These are phyloP conservation scores for Poecilia latipinna DNA, from an alignment of 2,113 vertebrate species.

Conservation along the genomic window DNA sequence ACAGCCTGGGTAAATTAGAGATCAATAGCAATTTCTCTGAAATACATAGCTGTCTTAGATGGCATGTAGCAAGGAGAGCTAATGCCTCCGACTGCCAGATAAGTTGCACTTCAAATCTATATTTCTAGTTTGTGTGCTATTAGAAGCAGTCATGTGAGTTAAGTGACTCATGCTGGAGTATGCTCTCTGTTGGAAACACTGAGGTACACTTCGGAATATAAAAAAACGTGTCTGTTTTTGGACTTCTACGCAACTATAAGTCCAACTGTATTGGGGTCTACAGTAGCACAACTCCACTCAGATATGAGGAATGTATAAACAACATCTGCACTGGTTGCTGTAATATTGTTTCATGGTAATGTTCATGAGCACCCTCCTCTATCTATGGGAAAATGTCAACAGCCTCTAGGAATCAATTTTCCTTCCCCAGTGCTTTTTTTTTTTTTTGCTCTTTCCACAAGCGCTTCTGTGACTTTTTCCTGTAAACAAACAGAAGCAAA, in stretches of 20 bases:
- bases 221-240: neutral
- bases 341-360: constrained; percentile 35
- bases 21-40: constrained; percentile 67
- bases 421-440: no score
- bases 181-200: neutral
- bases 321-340: constrained; percentile 34
- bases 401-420: neutral
- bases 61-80: constrained; percentile 26
- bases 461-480: neutral
- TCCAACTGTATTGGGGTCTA: neutral
- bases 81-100: neutral
- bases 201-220: neutral
- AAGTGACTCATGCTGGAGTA: neutral
- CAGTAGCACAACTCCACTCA: constrained; percentile 7
- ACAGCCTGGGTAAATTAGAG: constrained; percentile 20
- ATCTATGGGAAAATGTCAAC: neutral
- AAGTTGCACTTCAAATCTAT: neutral
- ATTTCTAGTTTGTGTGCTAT: neutral
- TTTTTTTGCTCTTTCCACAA: neutral
- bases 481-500: neutral
- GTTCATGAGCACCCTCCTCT: neutral
- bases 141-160: neutral
- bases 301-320: constrained; percentile 45
- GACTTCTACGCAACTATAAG: neutral
- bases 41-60: constrained; percentile 51